Conservation (phyloP, 2,888 invertebrate genomes). For the Orthosia incerta region DNA sequence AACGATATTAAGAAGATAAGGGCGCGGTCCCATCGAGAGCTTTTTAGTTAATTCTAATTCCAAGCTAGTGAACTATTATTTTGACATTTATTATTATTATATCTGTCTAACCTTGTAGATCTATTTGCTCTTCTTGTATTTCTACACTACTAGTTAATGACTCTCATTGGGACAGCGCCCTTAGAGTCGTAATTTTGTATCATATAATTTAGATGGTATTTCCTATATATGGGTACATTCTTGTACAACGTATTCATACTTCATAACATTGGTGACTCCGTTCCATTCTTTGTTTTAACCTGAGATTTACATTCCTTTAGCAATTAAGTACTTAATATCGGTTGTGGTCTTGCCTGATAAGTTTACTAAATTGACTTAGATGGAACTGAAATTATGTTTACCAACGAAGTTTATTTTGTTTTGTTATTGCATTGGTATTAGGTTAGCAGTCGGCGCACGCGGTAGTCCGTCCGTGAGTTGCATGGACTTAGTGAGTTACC, state of each 20-base stretch:
- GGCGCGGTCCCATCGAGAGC: not conserved
- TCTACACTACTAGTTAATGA: too few species aligned
- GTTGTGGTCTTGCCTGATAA: conserved; percentile 92
- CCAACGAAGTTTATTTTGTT: conserved; percentile 89
- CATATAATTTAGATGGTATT: conserved; percentile 70
- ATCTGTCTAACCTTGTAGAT: too few species aligned
- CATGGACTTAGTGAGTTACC: conserved; percentile 89
- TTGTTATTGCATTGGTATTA: conserved; percentile 84
- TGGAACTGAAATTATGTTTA: conserved; percentile 90
- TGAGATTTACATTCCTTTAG: conserved; percentile 90
- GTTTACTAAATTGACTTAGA: conserved; percentile 89
- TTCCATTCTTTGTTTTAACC: conserved; percentile 78
- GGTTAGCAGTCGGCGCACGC: conserved; percentile 72
- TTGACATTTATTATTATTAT: too few species aligned
- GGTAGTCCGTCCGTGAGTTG: conserved; percentile 80
- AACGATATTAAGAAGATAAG: conserved; percentile 52
- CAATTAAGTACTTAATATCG: conserved; percentile 91
- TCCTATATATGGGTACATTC: conserved; percentile 63
- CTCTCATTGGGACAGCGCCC: too few species aligned
- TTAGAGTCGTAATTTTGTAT: conserved; percentile 40
- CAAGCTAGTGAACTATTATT: too few species aligned
- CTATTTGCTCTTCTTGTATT: too few species aligned
- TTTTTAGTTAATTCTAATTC: too few species aligned
- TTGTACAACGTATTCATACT: conserved; percentile 72
- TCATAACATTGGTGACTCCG: conserved; percentile 77